A percentile compares a stretch with the other conserved stretches of the same genome.
These are phyloP conservation scores for Pachypanchax playfairii DNA, from an alignment of 2,113 vertebrate genomes.

Conservation along the genomic window DNA sequence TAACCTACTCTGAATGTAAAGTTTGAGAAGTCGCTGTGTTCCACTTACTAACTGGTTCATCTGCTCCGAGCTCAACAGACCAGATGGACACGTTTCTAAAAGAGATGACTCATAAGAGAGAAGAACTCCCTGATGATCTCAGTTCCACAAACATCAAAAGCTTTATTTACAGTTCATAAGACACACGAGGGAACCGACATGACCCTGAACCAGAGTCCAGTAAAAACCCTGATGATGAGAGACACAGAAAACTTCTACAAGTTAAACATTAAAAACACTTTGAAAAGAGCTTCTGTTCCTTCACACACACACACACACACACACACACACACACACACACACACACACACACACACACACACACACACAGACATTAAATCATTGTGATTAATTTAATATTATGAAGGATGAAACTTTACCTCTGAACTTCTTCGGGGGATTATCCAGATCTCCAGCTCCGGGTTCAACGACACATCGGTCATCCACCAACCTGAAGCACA, in stretches of 20 bases:
- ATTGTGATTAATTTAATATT: too few relatives aligned
- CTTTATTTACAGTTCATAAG: slow-evolving; percentile 3
- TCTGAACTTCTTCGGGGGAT: slow-evolving; percentile 97
- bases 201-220: slow-evolving; percentile 1
- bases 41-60: slow-evolving; percentile 52
- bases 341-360: too few relatives aligned
- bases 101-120: neutral
- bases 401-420: slow-evolving; percentile 75
- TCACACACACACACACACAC: too few relatives aligned
- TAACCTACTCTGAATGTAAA: neutral
- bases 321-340: too few relatives aligned
- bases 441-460: slow-evolving; percentile 90
- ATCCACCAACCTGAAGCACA: slow-evolving; percentile 87
- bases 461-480: slow-evolving; percentile 97
- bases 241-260: too few relatives aligned
- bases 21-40: slow-evolving; percentile 18
- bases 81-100: slow-evolving; percentile 15
- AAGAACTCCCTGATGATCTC: neutral
- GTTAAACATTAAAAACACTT: too few relatives aligned
- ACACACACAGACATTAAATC: too few relatives aligned
- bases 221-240: too few relatives aligned
- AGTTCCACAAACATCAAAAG: slow-evolving; percentile 27
- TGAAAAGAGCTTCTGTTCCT: too few relatives aligned
- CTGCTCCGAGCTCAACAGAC: neutral
- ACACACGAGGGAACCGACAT: slow-evolving; percentile 10